Percentiles rank a stretch among this genome's conserved stretches.
phyloP scores from a whole-genome alignment of 1,140 invertebrate genomes.

The Drosophila obscura region DNA sequence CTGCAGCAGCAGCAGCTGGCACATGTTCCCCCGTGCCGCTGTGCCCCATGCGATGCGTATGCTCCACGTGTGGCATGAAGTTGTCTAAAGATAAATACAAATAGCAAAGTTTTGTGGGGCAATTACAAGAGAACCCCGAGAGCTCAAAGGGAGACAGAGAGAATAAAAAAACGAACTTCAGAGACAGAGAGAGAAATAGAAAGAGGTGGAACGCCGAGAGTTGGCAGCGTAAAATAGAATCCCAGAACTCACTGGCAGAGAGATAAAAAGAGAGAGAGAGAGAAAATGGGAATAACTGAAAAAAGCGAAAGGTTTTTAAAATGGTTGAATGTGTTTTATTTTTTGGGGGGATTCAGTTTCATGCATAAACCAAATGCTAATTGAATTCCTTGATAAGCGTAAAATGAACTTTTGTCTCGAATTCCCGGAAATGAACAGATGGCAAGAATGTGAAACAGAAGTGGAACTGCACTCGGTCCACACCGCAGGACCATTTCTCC shows the following conservation, averaged over 20 bases:
- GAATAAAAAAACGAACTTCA: not conserved
- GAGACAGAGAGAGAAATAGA: too few relatives aligned
- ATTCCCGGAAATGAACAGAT: conserved; percentile 35
- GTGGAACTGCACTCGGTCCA: conserved; percentile 10
- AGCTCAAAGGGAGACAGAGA: not conserved
- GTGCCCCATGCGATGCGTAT: conserved; percentile 4
- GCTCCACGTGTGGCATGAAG: conserved; percentile 43
- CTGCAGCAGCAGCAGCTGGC: conserved; percentile 61
- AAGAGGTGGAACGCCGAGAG: too few relatives aligned
- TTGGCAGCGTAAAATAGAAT: too few relatives aligned
- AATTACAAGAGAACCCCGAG: conserved; percentile 33
- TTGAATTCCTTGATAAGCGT: conserved; percentile 65
- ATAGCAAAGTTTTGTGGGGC: conserved; percentile 60
- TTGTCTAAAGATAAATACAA: conserved; percentile 70
- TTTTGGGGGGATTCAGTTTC: conserved; percentile 35
- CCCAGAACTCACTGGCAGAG: too few relatives aligned
- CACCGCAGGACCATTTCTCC: conserved; percentile 48
- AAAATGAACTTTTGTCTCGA: conserved; percentile 44
- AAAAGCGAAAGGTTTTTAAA: conserved; percentile 11
- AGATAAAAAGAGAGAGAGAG: too few relatives aligned
- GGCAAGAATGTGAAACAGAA: not conserved
- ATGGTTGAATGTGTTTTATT: not conserved
- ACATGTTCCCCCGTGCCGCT: conserved; percentile 23
- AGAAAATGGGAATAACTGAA: not conserved
- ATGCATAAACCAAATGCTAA: conserved; percentile 77